Evolutionary conservation across 2,797 vertebrate species (phyloP).

Genomic region (Enteromius afrohamiltoni): DNA sequence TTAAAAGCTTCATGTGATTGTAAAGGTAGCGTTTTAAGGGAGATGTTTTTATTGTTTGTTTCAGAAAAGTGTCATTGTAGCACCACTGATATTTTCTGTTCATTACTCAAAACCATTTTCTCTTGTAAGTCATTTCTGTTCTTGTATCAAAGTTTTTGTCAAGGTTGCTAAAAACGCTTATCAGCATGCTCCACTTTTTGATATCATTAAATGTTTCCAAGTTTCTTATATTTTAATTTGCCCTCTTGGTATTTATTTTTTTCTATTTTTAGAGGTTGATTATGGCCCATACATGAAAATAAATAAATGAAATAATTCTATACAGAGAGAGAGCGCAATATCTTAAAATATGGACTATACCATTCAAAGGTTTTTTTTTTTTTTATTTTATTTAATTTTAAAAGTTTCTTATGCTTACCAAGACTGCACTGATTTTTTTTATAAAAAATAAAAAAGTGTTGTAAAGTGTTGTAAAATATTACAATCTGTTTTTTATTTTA

Average conservation of each 20-base stretch:
- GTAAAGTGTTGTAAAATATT: not conserved
- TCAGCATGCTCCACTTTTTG: constrained; percentile 25
- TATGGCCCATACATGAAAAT: not conserved
- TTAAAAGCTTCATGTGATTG: constrained; percentile 5
- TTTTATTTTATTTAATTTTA: not conserved
- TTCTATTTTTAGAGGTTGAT: not conserved
- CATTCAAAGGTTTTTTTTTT: too few species aligned
- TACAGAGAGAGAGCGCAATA: not conserved
- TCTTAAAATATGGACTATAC: not conserved
- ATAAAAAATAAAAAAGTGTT: not conserved
- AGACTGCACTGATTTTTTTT: not conserved
- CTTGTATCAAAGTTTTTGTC: not conserved
- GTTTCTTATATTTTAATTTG: constrained; percentile 26
- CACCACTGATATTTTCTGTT: not conserved
- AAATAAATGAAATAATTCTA: not conserved
- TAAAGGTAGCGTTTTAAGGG: not conserved
- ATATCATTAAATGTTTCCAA: constrained; percentile 44
- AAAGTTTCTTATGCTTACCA: not conserved
- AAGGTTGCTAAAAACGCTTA: constrained; percentile 29
- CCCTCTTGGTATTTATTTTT: not conserved
- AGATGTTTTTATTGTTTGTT: not conserved
- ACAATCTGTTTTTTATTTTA: not conserved
- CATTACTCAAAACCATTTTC: not conserved
- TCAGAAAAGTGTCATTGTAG: not conserved
- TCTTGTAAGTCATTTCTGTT: constrained; percentile 18